phyloP scores from a whole-genome alignment of 1,140 invertebrate genomes.

The Propsilocerus akamusi region DNA sequence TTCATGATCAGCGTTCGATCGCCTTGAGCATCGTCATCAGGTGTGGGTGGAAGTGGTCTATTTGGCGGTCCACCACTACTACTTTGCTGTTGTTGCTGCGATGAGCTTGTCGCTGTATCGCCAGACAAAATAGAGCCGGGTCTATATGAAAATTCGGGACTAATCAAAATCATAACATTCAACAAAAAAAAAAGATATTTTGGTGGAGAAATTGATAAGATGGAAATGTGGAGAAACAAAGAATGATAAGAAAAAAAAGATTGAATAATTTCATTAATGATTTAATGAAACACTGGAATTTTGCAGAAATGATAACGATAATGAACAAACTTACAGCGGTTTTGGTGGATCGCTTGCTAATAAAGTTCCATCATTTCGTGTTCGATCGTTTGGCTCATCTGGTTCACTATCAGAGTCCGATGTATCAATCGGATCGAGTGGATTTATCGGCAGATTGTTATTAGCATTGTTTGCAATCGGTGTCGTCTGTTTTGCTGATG shows the following conservation, averaged over 20 bases:
- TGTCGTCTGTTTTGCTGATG: slow-evolving; percentile 15
- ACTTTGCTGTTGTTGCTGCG: slow-evolving; percentile 26
- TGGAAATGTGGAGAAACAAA: slow-evolving; percentile 2
- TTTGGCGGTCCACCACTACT: slow-evolving; percentile 55
- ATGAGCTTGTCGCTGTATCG: slow-evolving; percentile 23
- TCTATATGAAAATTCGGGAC: slow-evolving; percentile 76
- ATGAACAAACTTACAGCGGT: slow-evolving; percentile 61
- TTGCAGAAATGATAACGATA: not conserved
- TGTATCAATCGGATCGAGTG: slow-evolving; percentile 36
- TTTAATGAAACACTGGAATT: not conserved
- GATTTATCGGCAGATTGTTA: slow-evolving; percentile 20
- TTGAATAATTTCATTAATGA: too few relatives aligned
- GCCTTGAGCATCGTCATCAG: slow-evolving; percentile 60
- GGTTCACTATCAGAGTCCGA: slow-evolving; percentile 45
- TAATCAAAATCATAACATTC: slow-evolving; percentile 26
- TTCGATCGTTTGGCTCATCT: slow-evolving; percentile 41
- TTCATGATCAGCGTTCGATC: slow-evolving; percentile 79
- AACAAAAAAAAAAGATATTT: slow-evolving; percentile 10
- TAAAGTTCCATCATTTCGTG: slow-evolving; percentile 79
- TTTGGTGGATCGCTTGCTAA: slow-evolving; percentile 90
- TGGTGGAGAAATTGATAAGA: slow-evolving; percentile 10
- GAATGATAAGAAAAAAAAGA: slow-evolving; percentile 4
- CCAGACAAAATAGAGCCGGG: slow-evolving; percentile 39
- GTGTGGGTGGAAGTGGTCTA: slow-evolving; percentile 81
- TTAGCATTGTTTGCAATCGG: slow-evolving; percentile 21